Percentiles rank a stretch among this genome's conserved stretches.
phyloP scores from a whole-genome alignment of 2,888 invertebrate species.

The Slavum lentiscoides region DNA sequence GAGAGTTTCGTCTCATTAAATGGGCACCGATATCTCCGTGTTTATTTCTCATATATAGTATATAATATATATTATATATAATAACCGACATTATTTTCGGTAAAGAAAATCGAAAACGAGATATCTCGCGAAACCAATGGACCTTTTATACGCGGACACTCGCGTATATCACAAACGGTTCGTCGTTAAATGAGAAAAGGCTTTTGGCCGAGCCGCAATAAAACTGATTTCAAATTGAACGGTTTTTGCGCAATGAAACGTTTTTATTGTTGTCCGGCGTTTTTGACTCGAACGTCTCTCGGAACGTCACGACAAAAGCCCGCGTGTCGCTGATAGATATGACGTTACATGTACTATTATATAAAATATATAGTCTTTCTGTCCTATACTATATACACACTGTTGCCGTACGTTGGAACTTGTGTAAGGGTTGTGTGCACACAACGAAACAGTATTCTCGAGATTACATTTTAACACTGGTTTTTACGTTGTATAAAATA shows the following conservation, averaged over 20 bases:
- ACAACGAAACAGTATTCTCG: too few species aligned
- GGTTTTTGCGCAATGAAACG: constrained; percentile 24
- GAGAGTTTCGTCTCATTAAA: constrained; percentile 2
- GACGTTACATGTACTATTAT: too few species aligned
- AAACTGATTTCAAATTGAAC: constrained; percentile 20
- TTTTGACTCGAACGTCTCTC: constrained; percentile 1
- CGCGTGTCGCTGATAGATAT: neutral
- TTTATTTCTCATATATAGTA: too few species aligned
- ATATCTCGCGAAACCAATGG: constrained; percentile 5
- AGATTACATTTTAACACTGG: neutral
- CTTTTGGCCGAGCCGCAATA: constrained; percentile 1
- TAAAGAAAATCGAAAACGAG: constrained; percentile 21
- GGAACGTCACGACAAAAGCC: neutral
- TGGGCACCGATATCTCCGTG: too few species aligned
- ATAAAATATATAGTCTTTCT: constrained; percentile 12
- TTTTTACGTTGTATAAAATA: too few species aligned
- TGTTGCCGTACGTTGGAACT: neutral
- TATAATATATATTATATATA: too few species aligned
- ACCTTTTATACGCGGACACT: neutral
- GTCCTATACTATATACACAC: neutral
- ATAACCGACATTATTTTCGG: neutral
- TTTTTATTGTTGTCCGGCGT: constrained; percentile 29
- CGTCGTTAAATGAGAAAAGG: constrained; percentile 5
- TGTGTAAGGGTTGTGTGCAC: too few species aligned
- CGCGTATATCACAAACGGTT: constrained; percentile 14